These are phyloP conservation scores for Lasaia peninsularis DNA, from an alignment of 1,140 invertebrate species.

Conservation along the genomic window DNA sequence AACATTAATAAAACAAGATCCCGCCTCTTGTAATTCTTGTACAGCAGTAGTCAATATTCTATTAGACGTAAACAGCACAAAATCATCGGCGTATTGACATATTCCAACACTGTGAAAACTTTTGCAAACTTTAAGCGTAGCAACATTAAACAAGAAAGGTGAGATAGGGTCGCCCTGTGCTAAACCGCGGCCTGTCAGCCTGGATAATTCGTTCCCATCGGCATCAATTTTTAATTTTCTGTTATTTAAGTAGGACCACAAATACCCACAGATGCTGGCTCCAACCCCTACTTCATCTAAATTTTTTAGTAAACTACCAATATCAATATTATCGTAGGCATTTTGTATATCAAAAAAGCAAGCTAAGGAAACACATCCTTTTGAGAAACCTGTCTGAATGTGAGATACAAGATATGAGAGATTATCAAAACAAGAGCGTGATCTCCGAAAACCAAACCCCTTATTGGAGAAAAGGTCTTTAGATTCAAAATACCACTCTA, in stretches of 20 bases:
- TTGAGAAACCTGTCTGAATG: slow-evolving; percentile 23
- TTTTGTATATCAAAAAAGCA: slow-evolving; percentile 29
- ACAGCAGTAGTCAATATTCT: not conserved
- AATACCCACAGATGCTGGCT: slow-evolving; percentile 11
- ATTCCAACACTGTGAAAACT: slow-evolving; percentile 18
- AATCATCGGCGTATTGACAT: slow-evolving; percentile 34
- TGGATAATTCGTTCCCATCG: not conserved
- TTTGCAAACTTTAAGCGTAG: slow-evolving; percentile 18
- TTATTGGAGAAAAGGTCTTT: slow-evolving; percentile 18
- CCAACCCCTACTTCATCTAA: slow-evolving; percentile 18
- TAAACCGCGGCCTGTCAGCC: slow-evolving; percentile 1
- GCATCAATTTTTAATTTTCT: slow-evolving; percentile 1
- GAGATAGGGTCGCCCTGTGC: slow-evolving; percentile 19
- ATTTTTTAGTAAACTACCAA: slow-evolving; percentile 7
- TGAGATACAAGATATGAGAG: slow-evolving; percentile 16
- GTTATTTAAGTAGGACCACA: slow-evolving; percentile 2
- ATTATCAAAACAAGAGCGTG: slow-evolving; percentile 24
- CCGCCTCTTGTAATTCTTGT: not conserved
- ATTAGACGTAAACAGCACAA: slow-evolving; percentile 22
- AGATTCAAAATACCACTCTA: slow-evolving; percentile 27
- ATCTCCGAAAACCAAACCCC: slow-evolving; percentile 20
- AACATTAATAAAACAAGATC: not conserved
- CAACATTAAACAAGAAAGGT: slow-evolving; percentile 24
- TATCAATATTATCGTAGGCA: slow-evolving; percentile 31
- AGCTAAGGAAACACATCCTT: not conserved